Evolutionary conservation across 2,797 vertebrate genomes (phyloP).

Genomic region (Pseudochromis fuscus): DNA sequence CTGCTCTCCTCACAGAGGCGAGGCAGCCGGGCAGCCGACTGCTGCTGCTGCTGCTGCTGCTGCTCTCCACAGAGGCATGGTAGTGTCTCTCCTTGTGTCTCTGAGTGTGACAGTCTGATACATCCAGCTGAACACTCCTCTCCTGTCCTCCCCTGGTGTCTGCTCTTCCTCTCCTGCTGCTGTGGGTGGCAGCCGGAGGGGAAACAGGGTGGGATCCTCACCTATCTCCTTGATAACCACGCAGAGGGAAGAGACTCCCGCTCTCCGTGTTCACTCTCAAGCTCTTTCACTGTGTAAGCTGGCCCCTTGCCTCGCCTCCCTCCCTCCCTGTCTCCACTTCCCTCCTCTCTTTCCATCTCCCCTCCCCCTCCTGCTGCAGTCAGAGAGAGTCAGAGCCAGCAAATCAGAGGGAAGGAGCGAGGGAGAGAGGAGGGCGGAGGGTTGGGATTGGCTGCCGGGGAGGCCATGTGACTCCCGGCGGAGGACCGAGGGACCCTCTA

Average conservation of each 20-base stretch:
- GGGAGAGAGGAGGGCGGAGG: constrained; percentile 49
- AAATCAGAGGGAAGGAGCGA: constrained; percentile 66
- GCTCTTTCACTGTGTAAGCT: constrained; percentile 70
- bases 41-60: constrained; percentile 49
- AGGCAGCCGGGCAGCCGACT: constrained; percentile 65
- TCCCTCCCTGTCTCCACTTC: constrained; percentile 56
- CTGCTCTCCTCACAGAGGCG: constrained; percentile 63
- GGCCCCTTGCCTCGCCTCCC: constrained; percentile 52
- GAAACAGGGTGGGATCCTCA: constrained; percentile 44
- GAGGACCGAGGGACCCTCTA: constrained; percentile 71
- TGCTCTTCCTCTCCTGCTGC: constrained; percentile 25
- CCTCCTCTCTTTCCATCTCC: constrained; percentile 71
- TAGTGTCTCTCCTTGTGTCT: constrained; percentile 49
- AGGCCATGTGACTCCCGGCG: constrained; percentile 75
- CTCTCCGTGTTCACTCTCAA: constrained; percentile 63
- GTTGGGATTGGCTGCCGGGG: constrained; percentile 73
- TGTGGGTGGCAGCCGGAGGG: constrained; percentile 39
- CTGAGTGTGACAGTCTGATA: constrained; percentile 66
- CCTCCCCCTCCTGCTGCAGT: constrained; percentile 75
- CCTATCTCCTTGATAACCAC: constrained; percentile 56
- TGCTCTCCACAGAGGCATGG: constrained; percentile 73
- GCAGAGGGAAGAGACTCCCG: constrained; percentile 71
- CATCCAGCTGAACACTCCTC: constrained; percentile 48
- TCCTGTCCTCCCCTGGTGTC: constrained; percentile 25
- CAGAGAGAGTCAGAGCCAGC: constrained; percentile 34